Conservation (phyloP, 2,113 vertebrate genomes). For the Trematocara unimaculatum region DNA sequence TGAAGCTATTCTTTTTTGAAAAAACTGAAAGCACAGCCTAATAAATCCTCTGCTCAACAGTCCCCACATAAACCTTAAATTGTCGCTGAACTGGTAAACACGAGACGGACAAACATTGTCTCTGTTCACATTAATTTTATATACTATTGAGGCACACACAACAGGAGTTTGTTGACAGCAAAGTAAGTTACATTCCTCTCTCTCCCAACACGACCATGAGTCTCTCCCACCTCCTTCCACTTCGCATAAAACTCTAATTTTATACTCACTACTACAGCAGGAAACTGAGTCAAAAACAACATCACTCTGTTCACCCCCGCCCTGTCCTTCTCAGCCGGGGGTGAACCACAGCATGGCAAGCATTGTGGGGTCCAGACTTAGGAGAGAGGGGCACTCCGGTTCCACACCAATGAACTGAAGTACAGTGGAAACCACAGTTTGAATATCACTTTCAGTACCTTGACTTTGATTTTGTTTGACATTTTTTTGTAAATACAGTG, state of each 20-base stretch:
- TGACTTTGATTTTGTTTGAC: not conserved
- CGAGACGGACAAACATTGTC: not conserved
- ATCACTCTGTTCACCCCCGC: slow-evolving; percentile 71
- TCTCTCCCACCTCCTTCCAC: slow-evolving; percentile 26
- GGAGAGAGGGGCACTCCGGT: not conserved
- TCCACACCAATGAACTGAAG: not conserved
- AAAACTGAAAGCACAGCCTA: too few species aligned
- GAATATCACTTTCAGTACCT: not conserved
- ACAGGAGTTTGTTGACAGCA: slow-evolving; percentile 37
- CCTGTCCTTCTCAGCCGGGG: slow-evolving; percentile 72
- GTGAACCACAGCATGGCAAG: slow-evolving; percentile 78
- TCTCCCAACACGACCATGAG: slow-evolving; percentile 20
- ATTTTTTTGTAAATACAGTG: not conserved
- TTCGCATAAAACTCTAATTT: slow-evolving; percentile 64
- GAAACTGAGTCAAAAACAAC: slow-evolving; percentile 78
- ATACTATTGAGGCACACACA: not conserved
- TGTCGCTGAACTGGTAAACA: not conserved
- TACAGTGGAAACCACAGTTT: not conserved
- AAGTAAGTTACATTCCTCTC: slow-evolving; percentile 57
- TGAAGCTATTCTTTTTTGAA: too few species aligned
- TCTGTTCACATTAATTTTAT: not conserved
- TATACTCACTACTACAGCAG: slow-evolving; percentile 65
- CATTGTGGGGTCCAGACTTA: slow-evolving; percentile 46
- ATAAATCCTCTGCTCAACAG: too few species aligned
- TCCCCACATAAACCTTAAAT: not conserved